A percentile compares a stretch with the other conserved stretches of the same genome.
These are phyloP conservation scores for Muschampia plurimacula DNA, from an alignment of 2,888 invertebrate species.

Conservation along the genomic window DNA sequence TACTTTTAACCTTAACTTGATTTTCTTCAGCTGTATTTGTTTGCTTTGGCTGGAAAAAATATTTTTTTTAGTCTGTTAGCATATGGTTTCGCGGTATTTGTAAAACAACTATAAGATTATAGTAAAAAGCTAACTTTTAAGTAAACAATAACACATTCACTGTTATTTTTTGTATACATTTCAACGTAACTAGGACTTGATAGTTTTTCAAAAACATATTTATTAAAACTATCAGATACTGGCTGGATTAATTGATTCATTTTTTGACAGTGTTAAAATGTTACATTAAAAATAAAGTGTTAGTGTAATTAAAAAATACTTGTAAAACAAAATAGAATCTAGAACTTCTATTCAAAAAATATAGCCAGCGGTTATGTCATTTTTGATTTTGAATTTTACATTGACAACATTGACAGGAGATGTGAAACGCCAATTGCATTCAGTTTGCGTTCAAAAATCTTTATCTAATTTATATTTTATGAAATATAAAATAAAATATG, in stretches of 20 bases:
- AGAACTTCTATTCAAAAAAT: neutral
- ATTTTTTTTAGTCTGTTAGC: neutral
- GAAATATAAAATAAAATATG: no score
- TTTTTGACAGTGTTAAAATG: neutral
- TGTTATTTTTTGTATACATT: conserved; percentile 67
- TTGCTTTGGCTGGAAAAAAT: conserved; percentile 60
- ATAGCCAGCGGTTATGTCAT: no score
- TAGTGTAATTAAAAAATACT: neutral
- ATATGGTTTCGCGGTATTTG: neutral
- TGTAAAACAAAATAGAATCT: neutral
- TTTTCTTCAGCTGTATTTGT: conserved; percentile 44
- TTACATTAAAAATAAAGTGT: neutral
- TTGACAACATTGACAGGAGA: no score
- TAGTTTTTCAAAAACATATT: conserved; percentile 66
- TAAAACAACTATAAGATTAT: conserved; percentile 13
- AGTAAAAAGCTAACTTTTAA: conserved; percentile 58
- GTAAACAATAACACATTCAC: conserved; percentile 65
- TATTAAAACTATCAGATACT: conserved; percentile 62
- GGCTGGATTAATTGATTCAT: conserved; percentile 42
- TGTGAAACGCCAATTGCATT: no score
- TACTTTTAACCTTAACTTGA: conserved; percentile 49
- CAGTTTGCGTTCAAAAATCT: no score
- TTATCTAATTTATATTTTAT: no score
- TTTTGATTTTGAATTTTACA: no score
- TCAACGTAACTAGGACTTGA: conserved; percentile 71